Evolutionary conservation across 1,140 invertebrate species (phyloP).

Genomic region (Agrilus planipennis): DNA sequence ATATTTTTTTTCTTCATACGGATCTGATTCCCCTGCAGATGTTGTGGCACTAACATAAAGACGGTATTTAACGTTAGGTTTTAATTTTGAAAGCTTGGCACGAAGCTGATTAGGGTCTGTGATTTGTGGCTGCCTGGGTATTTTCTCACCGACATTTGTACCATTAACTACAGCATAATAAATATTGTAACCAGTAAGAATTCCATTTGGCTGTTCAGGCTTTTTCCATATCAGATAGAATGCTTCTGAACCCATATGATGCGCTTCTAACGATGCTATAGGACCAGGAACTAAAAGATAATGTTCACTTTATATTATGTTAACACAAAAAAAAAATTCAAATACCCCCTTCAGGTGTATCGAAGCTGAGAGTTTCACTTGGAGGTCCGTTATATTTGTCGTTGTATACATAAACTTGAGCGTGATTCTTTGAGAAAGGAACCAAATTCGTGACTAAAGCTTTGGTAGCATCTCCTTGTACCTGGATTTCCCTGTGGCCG

Average conservation of each 20-base stretch:
- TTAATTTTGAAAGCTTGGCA: constrained; percentile 74
- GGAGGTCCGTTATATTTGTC: constrained; percentile 81
- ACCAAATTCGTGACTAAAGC: constrained; percentile 76
- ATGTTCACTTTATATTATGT: neutral
- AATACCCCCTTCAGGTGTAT: constrained; percentile 78
- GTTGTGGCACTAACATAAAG: constrained; percentile 77
- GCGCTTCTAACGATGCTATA: constrained; percentile 68
- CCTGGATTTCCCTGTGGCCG: constrained; percentile 59
- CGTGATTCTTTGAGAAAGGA: constrained; percentile 82
- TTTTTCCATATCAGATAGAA: constrained; percentile 84
- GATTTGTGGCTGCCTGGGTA: constrained; percentile 57
- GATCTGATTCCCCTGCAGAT: constrained; percentile 67
- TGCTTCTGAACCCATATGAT: constrained; percentile 77
- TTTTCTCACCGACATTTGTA: constrained; percentile 45
- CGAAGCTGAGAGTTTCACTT: constrained; percentile 71
- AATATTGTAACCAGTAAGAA: constrained; percentile 85
- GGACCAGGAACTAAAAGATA: constrained; percentile 62
- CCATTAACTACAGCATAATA: constrained; percentile 74
- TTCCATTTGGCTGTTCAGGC: constrained; percentile 86
- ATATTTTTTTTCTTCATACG: no score
- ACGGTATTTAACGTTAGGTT: constrained; percentile 79
- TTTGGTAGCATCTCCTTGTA: constrained; percentile 58
- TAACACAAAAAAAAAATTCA: neutral
- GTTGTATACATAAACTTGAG: constrained; percentile 83
- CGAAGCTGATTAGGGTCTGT: constrained; percentile 58